phyloP scores from a whole-genome alignment of 2,888 invertebrate genomes.

The Drosophila nigritarsus region DNA sequence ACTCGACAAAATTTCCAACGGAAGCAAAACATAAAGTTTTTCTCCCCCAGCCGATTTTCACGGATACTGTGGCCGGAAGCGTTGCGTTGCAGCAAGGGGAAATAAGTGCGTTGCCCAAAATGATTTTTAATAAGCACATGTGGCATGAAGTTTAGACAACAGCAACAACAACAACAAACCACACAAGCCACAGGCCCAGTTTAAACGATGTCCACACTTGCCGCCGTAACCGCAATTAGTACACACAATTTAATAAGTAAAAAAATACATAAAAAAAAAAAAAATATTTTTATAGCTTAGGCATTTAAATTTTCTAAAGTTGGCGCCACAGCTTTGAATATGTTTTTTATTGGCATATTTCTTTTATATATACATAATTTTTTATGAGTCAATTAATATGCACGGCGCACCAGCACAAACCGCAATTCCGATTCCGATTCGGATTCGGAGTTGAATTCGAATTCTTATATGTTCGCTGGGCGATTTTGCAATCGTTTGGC shows the following conservation, averaged over 20 bases:
- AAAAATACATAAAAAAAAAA: constrained; percentile 44
- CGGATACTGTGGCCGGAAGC: constrained; percentile 66
- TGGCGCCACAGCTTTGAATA: constrained; percentile 46
- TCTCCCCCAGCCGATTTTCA: constrained; percentile 4
- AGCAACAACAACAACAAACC: no score
- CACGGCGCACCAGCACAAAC: constrained; percentile 40
- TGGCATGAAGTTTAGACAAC: no score
- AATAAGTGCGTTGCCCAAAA: constrained; percentile 29
- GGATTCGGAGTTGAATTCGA: constrained; percentile 48
- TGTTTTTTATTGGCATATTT: constrained; percentile 73
- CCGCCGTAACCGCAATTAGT: constrained; percentile 76
- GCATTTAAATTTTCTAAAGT: constrained; percentile 38
- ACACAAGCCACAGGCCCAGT: constrained; percentile 38
- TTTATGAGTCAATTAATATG: constrained; percentile 75
- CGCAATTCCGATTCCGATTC: constrained; percentile 60
- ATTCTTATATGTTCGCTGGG: constrained; percentile 51
- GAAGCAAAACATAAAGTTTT: constrained; percentile 65
- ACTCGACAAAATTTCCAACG: constrained; percentile 58
- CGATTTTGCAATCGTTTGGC: constrained; percentile 67
- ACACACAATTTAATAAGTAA: no score
- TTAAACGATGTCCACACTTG: constrained; percentile 57
- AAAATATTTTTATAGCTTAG: constrained; percentile 30
- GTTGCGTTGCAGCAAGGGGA: constrained; percentile 43
- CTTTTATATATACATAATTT: constrained; percentile 17
- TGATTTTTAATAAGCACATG: constrained; percentile 23